Conservation (phyloP, 2,113 vertebrate species). For the Phylloscopus trochilus region DNA sequence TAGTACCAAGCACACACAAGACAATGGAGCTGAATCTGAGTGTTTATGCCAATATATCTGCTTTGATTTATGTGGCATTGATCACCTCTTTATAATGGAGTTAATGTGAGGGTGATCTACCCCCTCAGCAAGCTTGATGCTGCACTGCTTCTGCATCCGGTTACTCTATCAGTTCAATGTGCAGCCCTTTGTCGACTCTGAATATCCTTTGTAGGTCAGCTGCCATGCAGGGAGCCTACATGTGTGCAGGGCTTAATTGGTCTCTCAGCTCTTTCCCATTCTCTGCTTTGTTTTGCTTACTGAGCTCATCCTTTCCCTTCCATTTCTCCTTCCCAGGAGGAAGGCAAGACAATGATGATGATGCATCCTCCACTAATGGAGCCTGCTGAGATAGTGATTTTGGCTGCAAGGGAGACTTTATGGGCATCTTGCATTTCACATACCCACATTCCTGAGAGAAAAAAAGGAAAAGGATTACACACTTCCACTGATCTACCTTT, state of each 20-base stretch:
- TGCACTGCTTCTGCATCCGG: neutral
- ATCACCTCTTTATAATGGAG: neutral
- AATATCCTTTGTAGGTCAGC: slow-evolving; percentile 35
- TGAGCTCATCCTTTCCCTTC: slow-evolving; percentile 3
- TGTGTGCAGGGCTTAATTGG: neutral
- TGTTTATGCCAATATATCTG: neutral
- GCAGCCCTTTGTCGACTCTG: neutral
- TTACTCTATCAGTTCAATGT: neutral
- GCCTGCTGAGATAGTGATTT: neutral
- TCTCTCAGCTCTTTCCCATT: slow-evolving; percentile 6
- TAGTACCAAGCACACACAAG: neutral
- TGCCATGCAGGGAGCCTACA: neutral
- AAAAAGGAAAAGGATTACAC: neutral
- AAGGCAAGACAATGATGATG: neutral
- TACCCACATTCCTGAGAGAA: neutral
- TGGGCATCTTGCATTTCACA: neutral
- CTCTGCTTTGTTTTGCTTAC: slow-evolving; percentile 1
- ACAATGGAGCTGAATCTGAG: neutral
- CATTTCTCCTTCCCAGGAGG: neutral
- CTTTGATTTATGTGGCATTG: neutral
- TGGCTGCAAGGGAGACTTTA: neutral
- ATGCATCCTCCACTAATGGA: neutral
- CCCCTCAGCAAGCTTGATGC: neutral
- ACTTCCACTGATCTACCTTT: neutral
- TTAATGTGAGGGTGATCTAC: neutral